Conservation (phyloP, 2,888 invertebrate genomes). For the Periphyllus acericola region DNA sequence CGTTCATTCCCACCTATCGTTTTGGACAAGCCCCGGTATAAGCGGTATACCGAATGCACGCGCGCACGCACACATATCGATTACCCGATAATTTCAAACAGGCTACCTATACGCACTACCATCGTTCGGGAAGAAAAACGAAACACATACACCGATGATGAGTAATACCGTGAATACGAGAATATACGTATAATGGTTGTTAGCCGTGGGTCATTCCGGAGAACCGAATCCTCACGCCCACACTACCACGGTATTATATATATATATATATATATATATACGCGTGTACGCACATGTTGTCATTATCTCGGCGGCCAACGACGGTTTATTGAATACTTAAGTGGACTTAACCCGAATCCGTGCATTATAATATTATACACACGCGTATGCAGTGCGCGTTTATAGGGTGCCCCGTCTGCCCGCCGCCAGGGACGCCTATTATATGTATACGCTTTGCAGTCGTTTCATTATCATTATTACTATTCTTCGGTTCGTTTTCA, state of each 20-base stretch:
- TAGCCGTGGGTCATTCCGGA: constrained; percentile 49
- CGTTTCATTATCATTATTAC: constrained; percentile 34
- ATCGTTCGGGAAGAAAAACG: constrained; percentile 15
- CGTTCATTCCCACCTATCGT: constrained; percentile 43
- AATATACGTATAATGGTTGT: constrained; percentile 27
- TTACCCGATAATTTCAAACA: constrained; percentile 50
- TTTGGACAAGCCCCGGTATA: constrained; percentile 7
- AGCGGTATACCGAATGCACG: not conserved
- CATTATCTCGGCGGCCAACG: constrained; percentile 41
- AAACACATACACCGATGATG: not conserved
- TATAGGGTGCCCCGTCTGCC: not conserved
- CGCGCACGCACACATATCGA: constrained; percentile 3
- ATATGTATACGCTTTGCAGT: not conserved
- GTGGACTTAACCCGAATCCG: constrained; percentile 41
- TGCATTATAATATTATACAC: not conserved
- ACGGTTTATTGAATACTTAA: constrained; percentile 59
- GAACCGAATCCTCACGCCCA: constrained; percentile 44
- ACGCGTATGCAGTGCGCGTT: constrained; percentile 14
- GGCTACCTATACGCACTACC: constrained; percentile 4
- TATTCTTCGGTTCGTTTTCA: not conserved
- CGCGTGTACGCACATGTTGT: not conserved
- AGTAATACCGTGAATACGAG: not conserved
- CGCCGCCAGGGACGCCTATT: constrained; percentile 26
- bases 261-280: not conserved
- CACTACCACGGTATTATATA: constrained; percentile 3